Conservation (phyloP, 2,888 invertebrate genomes). For the Tetropium fuscum region DNA sequence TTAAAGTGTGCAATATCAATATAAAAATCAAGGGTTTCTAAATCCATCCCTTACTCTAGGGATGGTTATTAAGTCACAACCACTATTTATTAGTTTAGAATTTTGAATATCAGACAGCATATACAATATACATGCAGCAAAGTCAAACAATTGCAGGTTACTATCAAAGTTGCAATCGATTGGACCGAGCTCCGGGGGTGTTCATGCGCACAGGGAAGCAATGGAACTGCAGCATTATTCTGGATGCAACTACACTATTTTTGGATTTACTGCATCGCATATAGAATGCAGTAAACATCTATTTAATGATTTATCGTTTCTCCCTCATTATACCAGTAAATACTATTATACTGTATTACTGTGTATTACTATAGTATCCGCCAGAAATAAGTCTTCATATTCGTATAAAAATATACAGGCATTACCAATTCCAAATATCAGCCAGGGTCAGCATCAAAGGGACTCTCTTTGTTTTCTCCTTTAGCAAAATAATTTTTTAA, state of each 20-base stretch:
- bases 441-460: no score
- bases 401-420: no score
- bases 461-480: no score
- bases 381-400: no score
- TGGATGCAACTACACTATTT: neutral
- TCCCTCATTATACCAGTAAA: no score
- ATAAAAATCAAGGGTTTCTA: conserved; percentile 29
- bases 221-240: neutral
- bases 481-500: no score
- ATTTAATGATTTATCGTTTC: no score
- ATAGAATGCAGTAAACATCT: neutral
- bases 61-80: conserved; percentile 30
- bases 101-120: neutral
- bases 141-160: conserved; percentile 12
- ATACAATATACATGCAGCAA: conserved; percentile 7
- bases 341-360: no score
- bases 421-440: no score
- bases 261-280: neutral
- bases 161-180: conserved; percentile 17
- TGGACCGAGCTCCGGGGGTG: conserved; percentile 2
- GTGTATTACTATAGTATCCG: no score
- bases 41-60: conserved; percentile 40
- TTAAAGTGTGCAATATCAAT: neutral
- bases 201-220: conserved; percentile 15
- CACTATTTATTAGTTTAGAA: conserved; percentile 9